These are phyloP conservation scores for Temnothorax curvispinosus DNA, from an alignment of 1,140 invertebrate species.

Conservation along the genomic window DNA sequence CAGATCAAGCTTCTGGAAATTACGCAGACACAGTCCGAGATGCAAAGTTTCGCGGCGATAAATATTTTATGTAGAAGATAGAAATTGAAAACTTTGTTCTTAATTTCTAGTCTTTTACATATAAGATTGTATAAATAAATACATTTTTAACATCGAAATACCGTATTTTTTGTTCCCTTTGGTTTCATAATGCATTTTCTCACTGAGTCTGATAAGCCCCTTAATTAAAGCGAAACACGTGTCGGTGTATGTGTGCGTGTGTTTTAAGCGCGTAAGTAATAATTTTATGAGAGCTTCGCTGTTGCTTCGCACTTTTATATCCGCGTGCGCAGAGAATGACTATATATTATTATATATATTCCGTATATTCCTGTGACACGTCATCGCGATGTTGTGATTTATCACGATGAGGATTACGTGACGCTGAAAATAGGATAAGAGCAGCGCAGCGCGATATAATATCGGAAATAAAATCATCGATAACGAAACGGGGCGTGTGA, in stretches of 20 bases:
- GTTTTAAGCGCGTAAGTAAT: not conserved
- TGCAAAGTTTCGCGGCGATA: not conserved
- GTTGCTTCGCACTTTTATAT: not conserved
- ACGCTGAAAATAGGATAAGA: slow-evolving; percentile 5
- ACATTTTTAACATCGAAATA: not conserved
- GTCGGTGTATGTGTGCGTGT: not conserved
- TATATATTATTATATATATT: not conserved
- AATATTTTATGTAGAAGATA: not conserved
- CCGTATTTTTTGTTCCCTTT: not conserved
- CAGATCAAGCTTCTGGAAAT: not conserved
- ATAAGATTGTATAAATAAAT: not conserved
- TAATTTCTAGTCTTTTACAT: not conserved
- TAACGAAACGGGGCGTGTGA: not conserved
- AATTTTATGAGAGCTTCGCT: not conserved
- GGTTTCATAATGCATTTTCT: not conserved
- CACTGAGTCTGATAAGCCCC: not conserved
- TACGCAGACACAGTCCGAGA: not conserved
- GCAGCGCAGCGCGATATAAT: not conserved
- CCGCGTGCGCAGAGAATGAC: not conserved
- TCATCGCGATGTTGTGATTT: slow-evolving; percentile 5
- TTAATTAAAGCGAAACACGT: slow-evolving; percentile 8
- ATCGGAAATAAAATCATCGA: slow-evolving; percentile 15
- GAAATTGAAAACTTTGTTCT: not conserved
- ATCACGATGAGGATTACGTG: not conserved
- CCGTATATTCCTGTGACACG: not conserved